Evolutionary conservation across 2,113 vertebrate species (phyloP), one percentile per base, ranked within the genome.

Genomic region (Hucho hucho): DNA sequence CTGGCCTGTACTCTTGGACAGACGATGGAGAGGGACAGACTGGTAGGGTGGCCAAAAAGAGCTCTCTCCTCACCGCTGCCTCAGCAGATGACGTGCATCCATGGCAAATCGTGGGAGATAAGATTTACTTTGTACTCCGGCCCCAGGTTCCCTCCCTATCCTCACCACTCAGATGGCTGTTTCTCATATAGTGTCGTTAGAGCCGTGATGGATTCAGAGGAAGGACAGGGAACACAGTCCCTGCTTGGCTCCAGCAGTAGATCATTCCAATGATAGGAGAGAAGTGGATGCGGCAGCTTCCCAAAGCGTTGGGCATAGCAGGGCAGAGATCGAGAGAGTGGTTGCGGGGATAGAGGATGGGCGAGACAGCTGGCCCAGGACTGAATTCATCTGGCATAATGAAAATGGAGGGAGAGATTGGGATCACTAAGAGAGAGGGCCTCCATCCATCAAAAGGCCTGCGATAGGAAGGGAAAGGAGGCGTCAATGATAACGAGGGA

Each of bases 381-480:
- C 85, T 81, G 77, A 70, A 78, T 88, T 88, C 85, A 89, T 89
- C 88, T 89, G 87, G 78, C 87, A 84, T 90, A 88, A 90, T 87
- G 88, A 88, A 90, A 91, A 91, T 83, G 79, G 89, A 88, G 89
- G 81, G 84, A 69, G 53, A 88, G 90, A 90, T 90, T 86, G 78
- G 86, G 84, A 92, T 90, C 89, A 83, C 73, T 64, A 79, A 66
- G 81, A 77, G 82, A 76, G 83, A 76, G 73, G 49, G 81, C 83
- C 87, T 88, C 85, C 81, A 92, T 91, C 88, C 87, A 91, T 93
- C 91, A 91, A 68, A n/a, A 87, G 74, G 58, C 80, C 79, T 85
- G 72, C 64, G 73, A 84, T 79, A 87, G 79, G 72, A 22, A 25
- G 32, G 66, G 16, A 69, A 20, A 64, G 56, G 47, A 70, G 76